Evolutionary conservation across 2,113 vertebrate species (phyloP), one percentile per base, ranked within the genome.

Genomic region (Poicephalus gulielmi): DNA sequence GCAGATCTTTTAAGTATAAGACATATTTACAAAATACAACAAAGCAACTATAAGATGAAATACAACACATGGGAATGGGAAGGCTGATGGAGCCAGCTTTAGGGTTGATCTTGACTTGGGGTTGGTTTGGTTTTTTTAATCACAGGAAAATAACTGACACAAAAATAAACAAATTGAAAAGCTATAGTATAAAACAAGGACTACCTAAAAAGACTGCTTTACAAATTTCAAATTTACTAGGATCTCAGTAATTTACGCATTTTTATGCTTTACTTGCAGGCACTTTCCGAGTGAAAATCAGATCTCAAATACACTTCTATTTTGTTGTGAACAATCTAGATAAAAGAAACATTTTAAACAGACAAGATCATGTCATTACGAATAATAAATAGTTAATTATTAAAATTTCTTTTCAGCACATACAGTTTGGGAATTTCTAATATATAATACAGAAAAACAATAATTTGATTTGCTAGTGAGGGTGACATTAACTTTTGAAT

Each of bases 381-480:
- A 94, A 89, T 90, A 92, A 6, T 85, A 88, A 91, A 50, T 69
- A 83, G 62, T 95, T 95, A 95, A 95, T 94, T 95, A 92, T 81
- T 93, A 80, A 96, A 57, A 91, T 80, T 46, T 85, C 78, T 96
- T 96, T 94, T 91, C 79, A 95, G 84, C 93, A 88, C 83, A 78
- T 52, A 87, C 17, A 52, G 6, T 47, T 92, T 86, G 24, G 83
- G 69, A 94, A 95, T 94, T 96, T 96, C 43, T 86, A 94, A 68
- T 57, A 78, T 44, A 75, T 27, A 88, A 52, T 89, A 93, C 46
- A 84, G 37, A 67, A 86, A 83, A 93, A 50, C 79, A 52, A 30
- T 46, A 49, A 39, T 39, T 57, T 44, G 2, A 95, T 95, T 69
- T 91, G 28, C 35, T 90, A 74, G 52, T 49, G 64, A 86, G 41